phyloP scores from a whole-genome alignment of 2,797 vertebrate genomes.

The Macroramphosus scolopax region DNA sequence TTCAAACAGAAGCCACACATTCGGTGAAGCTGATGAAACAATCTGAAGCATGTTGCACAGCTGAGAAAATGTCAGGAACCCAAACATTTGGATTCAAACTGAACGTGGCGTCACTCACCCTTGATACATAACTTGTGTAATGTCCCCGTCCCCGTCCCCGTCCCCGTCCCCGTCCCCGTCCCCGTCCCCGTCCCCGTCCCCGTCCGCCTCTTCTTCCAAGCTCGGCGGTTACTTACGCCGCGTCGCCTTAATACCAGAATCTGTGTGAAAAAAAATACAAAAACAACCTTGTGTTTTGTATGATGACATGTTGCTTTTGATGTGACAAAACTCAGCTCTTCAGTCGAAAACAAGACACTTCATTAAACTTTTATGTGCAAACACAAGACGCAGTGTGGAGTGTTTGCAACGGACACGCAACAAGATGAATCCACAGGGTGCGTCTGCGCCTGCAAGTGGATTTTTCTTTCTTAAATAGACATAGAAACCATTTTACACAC shows the following conservation, averaged over 20 bases:
- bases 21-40: too few relatives aligned
- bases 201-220: too few relatives aligned
- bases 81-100: too few relatives aligned
- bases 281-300: conserved; percentile 32
- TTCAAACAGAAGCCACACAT: too few relatives aligned
- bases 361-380: conserved; percentile 48
- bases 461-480: conserved; percentile 7
- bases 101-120: too few relatives aligned
- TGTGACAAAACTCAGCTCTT: conserved; percentile 51
- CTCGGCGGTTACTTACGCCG: conserved; percentile 21
- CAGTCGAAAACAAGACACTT: conserved; percentile 46
- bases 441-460: neutral
- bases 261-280: conserved; percentile 2
- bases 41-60: too few relatives aligned
- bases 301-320: conserved; percentile 48
- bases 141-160: too few relatives aligned
- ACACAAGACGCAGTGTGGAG: conserved; percentile 44
- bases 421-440: conserved; percentile 14
- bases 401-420: conserved; percentile 28
- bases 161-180: too few relatives aligned
- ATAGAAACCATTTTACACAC: neutral
- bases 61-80: too few relatives aligned
- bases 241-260: conserved; percentile 24
- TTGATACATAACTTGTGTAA: too few relatives aligned
- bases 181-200: too few relatives aligned